phyloP scores from a whole-genome alignment of 2,113 vertebrate species.

The Hemiprocne comata region DNA sequence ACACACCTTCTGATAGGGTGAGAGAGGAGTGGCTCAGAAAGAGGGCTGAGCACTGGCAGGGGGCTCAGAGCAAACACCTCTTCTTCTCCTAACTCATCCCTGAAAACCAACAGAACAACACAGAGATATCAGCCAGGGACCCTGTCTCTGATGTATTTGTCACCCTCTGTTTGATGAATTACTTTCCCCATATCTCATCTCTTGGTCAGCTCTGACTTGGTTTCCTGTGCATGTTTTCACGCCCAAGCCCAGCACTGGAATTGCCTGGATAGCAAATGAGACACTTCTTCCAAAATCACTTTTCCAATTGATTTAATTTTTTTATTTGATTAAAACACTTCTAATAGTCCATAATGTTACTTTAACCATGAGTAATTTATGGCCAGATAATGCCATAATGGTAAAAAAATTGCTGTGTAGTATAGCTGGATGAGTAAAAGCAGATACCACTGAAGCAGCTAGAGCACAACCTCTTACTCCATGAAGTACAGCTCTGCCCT shows the following conservation, averaged over 20 bases:
- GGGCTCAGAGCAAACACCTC: rapidly evolving
- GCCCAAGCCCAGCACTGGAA: background rate
- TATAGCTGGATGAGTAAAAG: background rate
- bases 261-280: background rate
- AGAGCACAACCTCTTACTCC: background rate
- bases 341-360: background rate
- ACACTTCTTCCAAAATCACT: background rate
- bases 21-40: background rate
- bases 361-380: background rate
- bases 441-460: background rate
- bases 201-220: background rate
- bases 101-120: background rate
- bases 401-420: background rate
- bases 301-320: background rate
- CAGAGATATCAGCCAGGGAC: background rate
- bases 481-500: background rate
- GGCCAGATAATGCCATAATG: background rate
- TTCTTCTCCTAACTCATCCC: background rate
- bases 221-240: background rate
- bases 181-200: background rate
- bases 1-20: rapidly evolving
- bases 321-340: background rate
- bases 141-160: background rate
- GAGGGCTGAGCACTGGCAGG: background rate
- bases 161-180: background rate